Conservation (phyloP, 1,140 invertebrate genomes). For the Vanessa tameamea region DNA sequence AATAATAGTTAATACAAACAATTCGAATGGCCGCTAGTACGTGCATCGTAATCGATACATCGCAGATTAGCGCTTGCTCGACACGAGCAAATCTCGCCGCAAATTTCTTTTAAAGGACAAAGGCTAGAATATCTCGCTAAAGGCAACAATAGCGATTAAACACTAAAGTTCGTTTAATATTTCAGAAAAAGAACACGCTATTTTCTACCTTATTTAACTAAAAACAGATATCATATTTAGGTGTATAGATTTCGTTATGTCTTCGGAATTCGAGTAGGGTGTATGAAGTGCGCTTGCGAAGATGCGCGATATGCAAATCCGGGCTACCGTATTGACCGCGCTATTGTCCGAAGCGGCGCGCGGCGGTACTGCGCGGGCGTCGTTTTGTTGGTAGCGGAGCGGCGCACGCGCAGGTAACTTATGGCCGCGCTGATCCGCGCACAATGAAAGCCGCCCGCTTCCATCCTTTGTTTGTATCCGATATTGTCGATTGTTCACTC, state of each 20-base stretch:
- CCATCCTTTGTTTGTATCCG: constrained; percentile 41
- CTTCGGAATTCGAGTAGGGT: constrained; percentile 10
- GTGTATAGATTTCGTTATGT: background rate
- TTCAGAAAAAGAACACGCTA: background rate
- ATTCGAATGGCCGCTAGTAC: constrained; percentile 19
- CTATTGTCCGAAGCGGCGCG: constrained; percentile 52
- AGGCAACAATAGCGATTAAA: constrained; percentile 37
- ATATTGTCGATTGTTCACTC: constrained; percentile 58
- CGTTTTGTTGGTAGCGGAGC: constrained; percentile 41
- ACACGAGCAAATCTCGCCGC: constrained; percentile 40
- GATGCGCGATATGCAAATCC: constrained; percentile 69
- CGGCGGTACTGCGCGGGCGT: constrained; percentile 29
- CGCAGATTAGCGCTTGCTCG: constrained; percentile 44
- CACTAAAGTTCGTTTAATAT: background rate
- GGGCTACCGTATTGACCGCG: constrained; percentile 66
- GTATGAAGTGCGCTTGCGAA: constrained; percentile 42
- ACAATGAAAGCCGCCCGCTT: constrained; percentile 36
- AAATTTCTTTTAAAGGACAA: constrained; percentile 33
- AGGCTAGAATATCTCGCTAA: constrained; percentile 28
- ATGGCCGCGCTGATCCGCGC: constrained; percentile 45
- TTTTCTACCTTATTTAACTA: background rate
- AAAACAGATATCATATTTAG: constrained; percentile 1
- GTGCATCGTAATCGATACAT: constrained; percentile 36
- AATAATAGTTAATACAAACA: constrained; percentile 34
- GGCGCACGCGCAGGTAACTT: constrained; percentile 57